Percentiles rank a stretch among this genome's conserved stretches.
phyloP scores from a whole-genome alignment of 1,140 invertebrate species.

The Meloidogyne chitwoodi region DNA sequence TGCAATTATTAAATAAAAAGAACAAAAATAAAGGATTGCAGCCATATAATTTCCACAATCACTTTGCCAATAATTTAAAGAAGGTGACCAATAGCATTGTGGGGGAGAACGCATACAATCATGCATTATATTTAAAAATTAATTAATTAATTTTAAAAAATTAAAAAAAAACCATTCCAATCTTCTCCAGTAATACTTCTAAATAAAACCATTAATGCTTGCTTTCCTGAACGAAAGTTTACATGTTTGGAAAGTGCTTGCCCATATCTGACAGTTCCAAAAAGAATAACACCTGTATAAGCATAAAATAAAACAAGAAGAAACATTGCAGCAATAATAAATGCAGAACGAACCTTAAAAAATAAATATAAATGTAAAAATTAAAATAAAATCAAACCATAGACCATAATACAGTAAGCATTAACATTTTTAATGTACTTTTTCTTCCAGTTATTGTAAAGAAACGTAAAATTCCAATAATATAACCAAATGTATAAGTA shows the following conservation, averaged over 20 bases:
- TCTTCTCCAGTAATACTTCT: constrained; percentile 99
- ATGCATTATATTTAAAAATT: constrained; percentile 31
- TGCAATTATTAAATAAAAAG: constrained; percentile 99
- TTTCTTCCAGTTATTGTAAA: constrained; percentile 86
- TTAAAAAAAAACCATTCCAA: constrained; percentile 90
- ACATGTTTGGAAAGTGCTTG: constrained; percentile 91
- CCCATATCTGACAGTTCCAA: constrained; percentile 98
- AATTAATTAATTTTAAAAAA: constrained; percentile 15
- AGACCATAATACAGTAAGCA: constrained; percentile 91
- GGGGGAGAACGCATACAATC: constrained; percentile 68
- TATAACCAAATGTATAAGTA: constrained; percentile 87
- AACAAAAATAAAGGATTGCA: constrained; percentile 71
- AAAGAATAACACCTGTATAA: constrained; percentile 91
- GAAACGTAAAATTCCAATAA: constrained; percentile 93
- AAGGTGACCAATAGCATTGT: constrained; percentile 77
- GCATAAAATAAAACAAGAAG: constrained; percentile 97
- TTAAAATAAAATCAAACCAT: constrained; percentile 68
- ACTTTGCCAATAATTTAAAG: constrained; percentile 95
- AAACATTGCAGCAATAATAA: constrained; percentile 99
- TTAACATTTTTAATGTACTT: constrained; percentile 95
- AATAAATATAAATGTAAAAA: constrained; percentile 63
- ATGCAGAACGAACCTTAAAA: constrained; percentile 97
- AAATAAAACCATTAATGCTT: constrained; percentile 94
- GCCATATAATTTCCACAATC: constrained; percentile 79
- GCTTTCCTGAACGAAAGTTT: constrained; percentile 92